Base-by-base conservation (phyloP, 2,113 vertebrate species). In the Channa maculata region DNA sequence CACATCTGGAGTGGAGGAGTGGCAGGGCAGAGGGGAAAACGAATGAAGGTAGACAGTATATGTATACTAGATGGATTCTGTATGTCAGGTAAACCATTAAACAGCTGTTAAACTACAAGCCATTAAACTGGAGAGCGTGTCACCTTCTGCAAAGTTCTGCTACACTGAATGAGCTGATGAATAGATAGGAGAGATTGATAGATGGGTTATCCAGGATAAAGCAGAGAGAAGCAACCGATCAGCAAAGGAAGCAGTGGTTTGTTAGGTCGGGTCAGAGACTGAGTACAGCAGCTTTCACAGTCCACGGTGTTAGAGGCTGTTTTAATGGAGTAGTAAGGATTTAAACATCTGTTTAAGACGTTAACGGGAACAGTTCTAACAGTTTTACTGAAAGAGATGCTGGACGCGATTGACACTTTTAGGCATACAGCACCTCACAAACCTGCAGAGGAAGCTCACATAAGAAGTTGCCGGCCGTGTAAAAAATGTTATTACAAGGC, bases 31-130 rank as follows among this genome's bases (percentile, higher is more conserved):
- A 77, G 67, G 75, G 75, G 73, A 75, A 68, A 82, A 24, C 1
- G 77, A 65, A 74, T 74, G 65, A 62, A 75, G 48, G 61, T 60
- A 67, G 79, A 80, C 76, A 36, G 54, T 57, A 65, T 78, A 80
- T 65, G 58, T 58, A 76, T 38, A 24, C 69, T 54, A 73, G 81
- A 88, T 75, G 76, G 68, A 80, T 76, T 75, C 69, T 73, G 61
- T 59, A 63, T 63, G 79, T 86, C 86, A 79, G 80, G 62, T 75
- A 75, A 65, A 81, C 83, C 81, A 80, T 89, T 87, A 89, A 61
- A 83, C 71, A 66, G 69, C 65, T 65, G 48, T 85, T 86, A 85
- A 71, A 85, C 73, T 79, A 39, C 9, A 52, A 69, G 75, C 76
- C 72, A 51, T 87, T 87, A 58, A 85, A 87, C 24, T 33, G 15